phyloP scores from a whole-genome alignment of 2,888 invertebrate species.

The Rhamnusium bicolor region DNA sequence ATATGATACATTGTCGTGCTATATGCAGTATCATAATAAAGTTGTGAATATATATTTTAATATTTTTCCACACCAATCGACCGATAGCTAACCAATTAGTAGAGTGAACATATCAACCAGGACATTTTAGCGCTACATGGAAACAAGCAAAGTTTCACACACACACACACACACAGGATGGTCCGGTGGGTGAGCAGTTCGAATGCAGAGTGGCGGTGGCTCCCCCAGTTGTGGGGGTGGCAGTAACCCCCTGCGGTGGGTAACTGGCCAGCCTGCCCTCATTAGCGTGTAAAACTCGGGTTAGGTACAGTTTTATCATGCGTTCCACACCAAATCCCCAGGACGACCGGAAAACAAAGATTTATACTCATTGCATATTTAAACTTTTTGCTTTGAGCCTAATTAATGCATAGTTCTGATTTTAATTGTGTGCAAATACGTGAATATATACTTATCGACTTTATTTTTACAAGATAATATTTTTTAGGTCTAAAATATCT shows the following conservation, averaged over 20 bases:
- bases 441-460: background rate
- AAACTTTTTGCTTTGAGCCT: constrained; percentile 47
- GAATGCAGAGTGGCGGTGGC: constrained; percentile 39
- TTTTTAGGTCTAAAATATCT: no score
- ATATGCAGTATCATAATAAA: background rate
- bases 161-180: constrained; percentile 35
- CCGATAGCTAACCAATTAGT: constrained; percentile 41
- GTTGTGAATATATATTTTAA: constrained; percentile 13
- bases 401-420: constrained; percentile 22
- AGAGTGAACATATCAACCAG: constrained; percentile 36
- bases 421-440: background rate
- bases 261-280: constrained; percentile 72
- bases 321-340: constrained; percentile 60
- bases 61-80: constrained; percentile 32
- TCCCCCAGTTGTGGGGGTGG: constrained; percentile 45
- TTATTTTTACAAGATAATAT: no score
- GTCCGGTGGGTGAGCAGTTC: constrained; percentile 31
- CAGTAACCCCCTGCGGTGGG: constrained; percentile 68
- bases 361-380: constrained; percentile 57
- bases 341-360: constrained; percentile 54
- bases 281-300: constrained; percentile 72
- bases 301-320: constrained; percentile 71
- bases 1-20: background rate
- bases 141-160: constrained; percentile 43
- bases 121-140: constrained; percentile 36